Base-by-base conservation (phyloP, 2,797 vertebrate species). In the Discoglossus pictus region DNA sequence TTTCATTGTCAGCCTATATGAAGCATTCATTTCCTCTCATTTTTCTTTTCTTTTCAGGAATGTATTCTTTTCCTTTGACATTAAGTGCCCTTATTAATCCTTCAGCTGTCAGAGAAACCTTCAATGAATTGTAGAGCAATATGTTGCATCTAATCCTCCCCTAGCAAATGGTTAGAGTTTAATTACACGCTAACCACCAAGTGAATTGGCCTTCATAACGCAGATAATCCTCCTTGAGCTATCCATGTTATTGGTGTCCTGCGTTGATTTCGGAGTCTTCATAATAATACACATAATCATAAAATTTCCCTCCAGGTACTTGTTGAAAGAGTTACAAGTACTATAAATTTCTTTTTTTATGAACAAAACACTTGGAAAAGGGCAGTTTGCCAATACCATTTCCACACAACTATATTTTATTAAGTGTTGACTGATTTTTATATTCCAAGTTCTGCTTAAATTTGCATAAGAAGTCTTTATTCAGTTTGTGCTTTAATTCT, bases 151-250 rank as follows among this genome's bases (percentile, higher is more conserved):
- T 50, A 68, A 68, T 60, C 38, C 35, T 34, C 35, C 36, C 35
- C 51, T 59, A 67, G 64, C 43, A 46, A 24, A 23, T 42, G 54
- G 46, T 52, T 51, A 43, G 35, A 51, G 36, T 68, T 25, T 67
- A 67, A 67, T 59, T 59, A 59, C 54, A 50, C 44, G 58, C 36
- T 39, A 68, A 60, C 46, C 35, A 60, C 65, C 46, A 43, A 60
- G 38, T 43, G 46, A 68, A 51, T 60, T 51, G 36, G 36, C 54
- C 55, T 24, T 60, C 47, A 60, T 43, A 68, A 52, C 9, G 42
- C 8, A 68, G 44, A 42, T 68, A 68, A 68, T 68, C 65, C 65
- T 6, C 5, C 21, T 46, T n/a, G 8, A 24, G 44, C 50, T 52
- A 43, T 51, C 38, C 65, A 52, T 35, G 54, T 55, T 50, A 55